Percentiles rank a stretch among this genome's conserved stretches.
phyloP scores from a whole-genome alignment of 1,140 invertebrate species.

The Gonatopus flavifemur region DNA sequence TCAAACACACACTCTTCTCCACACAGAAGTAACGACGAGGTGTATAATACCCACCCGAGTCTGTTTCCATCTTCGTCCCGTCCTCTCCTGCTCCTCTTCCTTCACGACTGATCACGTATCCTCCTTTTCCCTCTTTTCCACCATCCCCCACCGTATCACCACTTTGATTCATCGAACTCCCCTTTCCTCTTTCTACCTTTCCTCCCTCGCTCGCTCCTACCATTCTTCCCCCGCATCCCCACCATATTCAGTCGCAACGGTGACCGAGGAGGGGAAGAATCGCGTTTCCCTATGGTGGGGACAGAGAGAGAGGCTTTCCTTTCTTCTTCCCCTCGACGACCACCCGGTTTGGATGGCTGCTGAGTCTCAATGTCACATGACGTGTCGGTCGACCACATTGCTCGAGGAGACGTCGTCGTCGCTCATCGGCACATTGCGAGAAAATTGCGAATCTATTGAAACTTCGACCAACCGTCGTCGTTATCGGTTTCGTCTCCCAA shows the following conservation, averaged over 20 bases:
- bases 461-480: no score
- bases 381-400: no score
- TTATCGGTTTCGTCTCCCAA: no score
- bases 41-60: neutral
- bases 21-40: no score
- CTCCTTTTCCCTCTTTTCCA: slow-evolving; percentile 3
- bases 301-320: slow-evolving; percentile 49
- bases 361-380: slow-evolving; percentile 1
- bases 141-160: slow-evolving; percentile 8
- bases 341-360: neutral
- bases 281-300: neutral
- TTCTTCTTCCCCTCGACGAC: slow-evolving; percentile 17
- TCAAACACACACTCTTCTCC: no score
- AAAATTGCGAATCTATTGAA: no score
- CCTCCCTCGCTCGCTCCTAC: no score
- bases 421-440: no score
- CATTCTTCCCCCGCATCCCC: no score
- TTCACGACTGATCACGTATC: neutral
- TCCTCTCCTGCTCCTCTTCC: neutral
- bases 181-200: no score
- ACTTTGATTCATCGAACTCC: slow-evolving; percentile 22
- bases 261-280: neutral
- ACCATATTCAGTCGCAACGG: no score
- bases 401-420: no score
- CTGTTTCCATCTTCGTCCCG: neutral